Conservation (phyloP, 2,113 vertebrate species). For the Prionailurus viverrinus region DNA sequence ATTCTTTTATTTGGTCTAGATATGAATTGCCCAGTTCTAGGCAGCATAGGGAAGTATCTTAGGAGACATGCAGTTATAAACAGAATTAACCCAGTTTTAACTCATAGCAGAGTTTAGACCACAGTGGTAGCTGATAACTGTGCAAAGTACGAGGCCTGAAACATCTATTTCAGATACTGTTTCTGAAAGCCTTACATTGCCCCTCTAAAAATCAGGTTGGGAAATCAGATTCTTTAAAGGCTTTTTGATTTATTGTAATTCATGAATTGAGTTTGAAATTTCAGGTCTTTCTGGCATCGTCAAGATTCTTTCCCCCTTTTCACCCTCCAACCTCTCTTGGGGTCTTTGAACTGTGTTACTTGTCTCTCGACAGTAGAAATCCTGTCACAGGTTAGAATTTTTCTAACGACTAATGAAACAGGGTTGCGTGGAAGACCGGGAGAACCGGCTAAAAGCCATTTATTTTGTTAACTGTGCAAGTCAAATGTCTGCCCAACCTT, state of each 20-base stretch:
- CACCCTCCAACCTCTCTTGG: background rate
- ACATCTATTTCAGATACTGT: background rate
- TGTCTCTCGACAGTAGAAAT: background rate
- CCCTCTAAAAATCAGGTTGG: constrained; percentile 14
- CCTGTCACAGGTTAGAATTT: background rate
- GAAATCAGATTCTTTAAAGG: background rate
- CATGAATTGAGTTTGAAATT: background rate
- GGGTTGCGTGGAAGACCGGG: background rate
- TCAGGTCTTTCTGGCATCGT: background rate
- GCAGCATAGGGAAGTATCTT: background rate
- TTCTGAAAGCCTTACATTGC: background rate
- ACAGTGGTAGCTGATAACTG: background rate
- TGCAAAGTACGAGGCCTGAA: background rate
- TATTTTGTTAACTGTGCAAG: background rate
- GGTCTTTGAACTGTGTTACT: background rate
- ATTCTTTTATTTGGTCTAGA: background rate
- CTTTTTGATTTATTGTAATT: background rate
- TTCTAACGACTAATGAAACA: background rate
- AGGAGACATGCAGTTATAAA: background rate
- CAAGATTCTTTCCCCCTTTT: background rate
- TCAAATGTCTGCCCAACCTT: background rate
- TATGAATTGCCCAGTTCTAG: background rate
- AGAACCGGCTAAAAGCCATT: background rate
- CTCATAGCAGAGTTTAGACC: background rate
- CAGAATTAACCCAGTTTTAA: background rate